These are phyloP conservation scores for Arion vulgaris DNA, from an alignment of 1,140 invertebrate species.

Conservation along the genomic window DNA sequence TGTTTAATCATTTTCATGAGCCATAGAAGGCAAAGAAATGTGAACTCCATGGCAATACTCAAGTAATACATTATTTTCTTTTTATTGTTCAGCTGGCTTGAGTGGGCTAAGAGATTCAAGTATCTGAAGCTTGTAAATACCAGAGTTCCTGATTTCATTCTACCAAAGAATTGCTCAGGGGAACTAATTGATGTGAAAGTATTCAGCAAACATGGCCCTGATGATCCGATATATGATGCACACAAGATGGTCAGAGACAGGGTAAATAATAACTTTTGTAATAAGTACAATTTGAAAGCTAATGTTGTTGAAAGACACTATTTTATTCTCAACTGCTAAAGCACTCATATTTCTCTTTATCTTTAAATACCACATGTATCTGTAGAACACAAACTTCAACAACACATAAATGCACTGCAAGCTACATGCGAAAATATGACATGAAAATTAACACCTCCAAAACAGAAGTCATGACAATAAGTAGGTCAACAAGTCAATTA, in stretches of 20 bases:
- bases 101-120: conserved; percentile 58
- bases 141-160: conserved; percentile 57
- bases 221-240: conserved; percentile 68
- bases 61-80: background rate
- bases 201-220: conserved; percentile 58
- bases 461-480: too few species aligned
- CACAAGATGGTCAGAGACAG: conserved; percentile 62
- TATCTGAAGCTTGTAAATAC: conserved; percentile 57
- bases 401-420: too few species aligned
- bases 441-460: too few species aligned
- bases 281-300: background rate
- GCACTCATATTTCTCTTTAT: too few species aligned
- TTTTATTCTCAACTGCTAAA: background rate
- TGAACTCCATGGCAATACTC: too few species aligned
- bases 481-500: too few species aligned
- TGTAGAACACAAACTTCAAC: too few species aligned
- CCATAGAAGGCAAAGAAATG: too few species aligned
- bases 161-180: conserved; percentile 60
- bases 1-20: too few species aligned
- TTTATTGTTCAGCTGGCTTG: conserved; percentile 55
- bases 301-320: background rate
- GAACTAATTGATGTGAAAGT: conserved; percentile 67
- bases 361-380: too few species aligned
- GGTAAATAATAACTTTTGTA: conserved; percentile 45
- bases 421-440: too few species aligned